Conservation (phyloP, 2,888 invertebrate species). For the Imbricaverruca yamaguchii region DNA sequence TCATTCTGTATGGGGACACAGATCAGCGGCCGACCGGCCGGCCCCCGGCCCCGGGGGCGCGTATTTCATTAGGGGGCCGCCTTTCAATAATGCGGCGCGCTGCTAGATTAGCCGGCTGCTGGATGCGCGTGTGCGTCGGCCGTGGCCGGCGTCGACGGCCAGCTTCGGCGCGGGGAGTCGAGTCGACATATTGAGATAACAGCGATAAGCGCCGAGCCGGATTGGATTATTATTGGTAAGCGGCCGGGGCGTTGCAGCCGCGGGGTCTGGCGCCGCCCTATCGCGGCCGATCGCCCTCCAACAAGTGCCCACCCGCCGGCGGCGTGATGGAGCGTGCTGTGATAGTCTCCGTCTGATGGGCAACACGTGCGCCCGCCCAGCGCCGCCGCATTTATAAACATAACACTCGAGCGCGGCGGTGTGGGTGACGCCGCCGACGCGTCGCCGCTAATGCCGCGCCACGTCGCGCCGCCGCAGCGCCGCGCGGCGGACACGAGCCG, state of each 20-base stretch:
- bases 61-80: conserved; percentile 4
- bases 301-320: conserved; percentile 8
- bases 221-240: conserved; percentile 9
- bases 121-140: not conserved
- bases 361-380: not conserved
- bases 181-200: conserved; percentile 8
- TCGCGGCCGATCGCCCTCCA: not conserved
- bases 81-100: not conserved
- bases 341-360: conserved; percentile 19
- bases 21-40: not conserved
- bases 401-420: not conserved
- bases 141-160: not conserved
- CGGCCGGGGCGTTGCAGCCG: not conserved
- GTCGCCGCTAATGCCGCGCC: too few relatives aligned
- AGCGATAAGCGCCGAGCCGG: not conserved
- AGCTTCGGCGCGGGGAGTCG: not conserved
- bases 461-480: too few relatives aligned
- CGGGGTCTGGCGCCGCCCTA: not conserved
- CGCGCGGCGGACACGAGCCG: too few relatives aligned
- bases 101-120: not conserved
- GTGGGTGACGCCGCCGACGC: not conserved
- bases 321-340: conserved; percentile 10
- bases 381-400: conserved; percentile 17
- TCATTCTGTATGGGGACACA: not conserved
- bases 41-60: not conserved